Evolutionary conservation across 2,888 invertebrate genomes (phyloP), one percentile per base, ranked within the genome.

Genomic region (Leucophenga maculata): DNA sequence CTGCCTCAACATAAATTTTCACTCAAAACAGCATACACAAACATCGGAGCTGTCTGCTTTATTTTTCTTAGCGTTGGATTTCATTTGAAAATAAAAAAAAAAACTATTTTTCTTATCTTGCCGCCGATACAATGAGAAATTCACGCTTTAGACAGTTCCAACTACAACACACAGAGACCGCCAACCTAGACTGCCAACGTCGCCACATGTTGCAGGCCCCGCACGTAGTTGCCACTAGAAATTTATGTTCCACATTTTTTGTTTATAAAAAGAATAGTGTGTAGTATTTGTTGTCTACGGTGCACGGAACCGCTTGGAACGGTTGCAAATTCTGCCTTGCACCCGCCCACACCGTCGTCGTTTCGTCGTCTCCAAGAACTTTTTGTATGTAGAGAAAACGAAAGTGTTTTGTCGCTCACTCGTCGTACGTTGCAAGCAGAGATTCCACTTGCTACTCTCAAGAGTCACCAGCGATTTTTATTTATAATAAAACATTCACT

Each of bases 281-380:
- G 31, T 31, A 26, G 8, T 26, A 8, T n/a, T 26, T 57, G 48
- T 48, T 80, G 75, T 75, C 76, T 74, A 75, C 72, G 77, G 84
- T 86, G 82, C 85, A 81, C 81, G 86, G 85, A 84, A 85, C 84
- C 79, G 85, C 77, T 83, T 86, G 85, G 86, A 85, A 85, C 83
- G 46, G 22, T 76, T 80, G 83, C 82, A 80, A 83, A 81, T 75
- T 74, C 55, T 26, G 31, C 65, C 52, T 64, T 39, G 44, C 69
- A 68, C 31, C 18, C 62, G 52, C 68, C 26, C 59, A 31, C 32
- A 52, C 32, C 39, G 39, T 31, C 44, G 44, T n/a, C 62, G 62
- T n/a, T n/a, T n/a, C 11, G 6, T 48, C n/a, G 9, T 1, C 48
- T 14, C 55, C 2, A 55, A 55, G 26, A 57, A 57, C 26, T 57